Conservation (phyloP, 2,888 invertebrate species). For the Phyllotreta striolata region DNA sequence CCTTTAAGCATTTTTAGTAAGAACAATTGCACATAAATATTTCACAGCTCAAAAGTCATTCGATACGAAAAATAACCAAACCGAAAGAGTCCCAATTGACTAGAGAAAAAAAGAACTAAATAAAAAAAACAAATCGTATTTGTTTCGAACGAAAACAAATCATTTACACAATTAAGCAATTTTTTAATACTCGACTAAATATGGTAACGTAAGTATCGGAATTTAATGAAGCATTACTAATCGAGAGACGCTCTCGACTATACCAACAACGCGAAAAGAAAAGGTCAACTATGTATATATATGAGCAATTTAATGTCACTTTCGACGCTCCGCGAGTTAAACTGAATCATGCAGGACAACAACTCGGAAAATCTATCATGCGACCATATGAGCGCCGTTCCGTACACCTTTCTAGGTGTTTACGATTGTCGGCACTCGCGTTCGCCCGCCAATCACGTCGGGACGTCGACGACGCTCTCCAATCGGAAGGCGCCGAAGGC, state of each 20-base stretch:
- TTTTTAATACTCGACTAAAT: slow-evolving; percentile 51
- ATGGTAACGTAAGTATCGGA: slow-evolving; percentile 43
- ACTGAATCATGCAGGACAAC: slow-evolving; percentile 45
- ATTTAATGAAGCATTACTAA: slow-evolving; percentile 48
- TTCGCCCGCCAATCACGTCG: slow-evolving; percentile 43
- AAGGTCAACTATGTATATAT: slow-evolving; percentile 45
- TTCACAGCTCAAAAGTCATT: no score
- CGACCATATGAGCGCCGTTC: slow-evolving; percentile 42
- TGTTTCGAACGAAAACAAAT: slow-evolving; percentile 9
- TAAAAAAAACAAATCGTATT: no score
- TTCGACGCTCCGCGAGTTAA: slow-evolving; percentile 40
- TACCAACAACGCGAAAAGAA: slow-evolving; percentile 49
- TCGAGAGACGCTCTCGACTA: slow-evolving; percentile 35
- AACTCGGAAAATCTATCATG: slow-evolving; percentile 53
- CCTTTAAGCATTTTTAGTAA: no score
- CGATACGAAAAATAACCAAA: neutral
- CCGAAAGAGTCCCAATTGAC: neutral
- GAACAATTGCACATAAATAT: no score
- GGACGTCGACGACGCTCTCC: slow-evolving; percentile 34
- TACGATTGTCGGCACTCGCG: slow-evolving; percentile 53
- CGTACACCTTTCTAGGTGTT: slow-evolving; percentile 59
- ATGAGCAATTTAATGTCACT: slow-evolving; percentile 39
- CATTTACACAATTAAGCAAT: slow-evolving; percentile 54
- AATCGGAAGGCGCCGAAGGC: slow-evolving; percentile 43
- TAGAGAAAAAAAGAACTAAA: slow-evolving; percentile 14